These are phyloP conservation scores for Haplotaxodon microlepis DNA, from an alignment of 2,113 vertebrate species.

Conservation along the genomic window DNA sequence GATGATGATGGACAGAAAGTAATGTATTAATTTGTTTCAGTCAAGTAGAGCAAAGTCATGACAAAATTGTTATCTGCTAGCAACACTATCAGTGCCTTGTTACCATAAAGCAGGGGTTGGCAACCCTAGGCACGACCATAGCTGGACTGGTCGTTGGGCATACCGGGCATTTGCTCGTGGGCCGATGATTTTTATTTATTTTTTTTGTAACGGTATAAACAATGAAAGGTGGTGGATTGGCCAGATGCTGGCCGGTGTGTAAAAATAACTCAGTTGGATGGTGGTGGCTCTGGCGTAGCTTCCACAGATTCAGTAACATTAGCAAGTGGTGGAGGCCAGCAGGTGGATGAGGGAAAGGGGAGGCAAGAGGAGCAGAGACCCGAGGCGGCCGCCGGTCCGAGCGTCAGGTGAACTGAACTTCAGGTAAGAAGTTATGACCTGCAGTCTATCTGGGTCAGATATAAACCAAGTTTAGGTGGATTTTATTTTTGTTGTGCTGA, in stretches of 20 bases:
- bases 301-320: background rate
- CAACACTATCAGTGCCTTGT: background rate
- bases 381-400: rapidly evolving
- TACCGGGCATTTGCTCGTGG: too few relatives aligned
- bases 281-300: background rate
- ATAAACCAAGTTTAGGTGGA: too few relatives aligned
- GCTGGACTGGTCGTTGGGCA: rapidly evolving
- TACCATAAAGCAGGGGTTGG: background rate
- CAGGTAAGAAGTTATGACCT: too few relatives aligned
- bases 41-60: background rate
- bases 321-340: background rate
- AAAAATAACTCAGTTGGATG: background rate
- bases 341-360: too few relatives aligned
- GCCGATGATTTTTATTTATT: background rate
- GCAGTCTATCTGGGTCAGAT: too few relatives aligned
- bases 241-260: background rate
- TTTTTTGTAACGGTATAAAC: too few relatives aligned
- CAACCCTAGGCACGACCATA: background rate
- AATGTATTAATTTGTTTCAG: background rate
- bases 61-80: background rate
- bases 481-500: rapidly evolving
- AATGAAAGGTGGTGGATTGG: too few relatives aligned
- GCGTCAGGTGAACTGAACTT: too few relatives aligned
- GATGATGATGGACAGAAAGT: background rate
- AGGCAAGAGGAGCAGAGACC: too few relatives aligned